Evolutionary conservation across 1,140 invertebrate genomes (phyloP).

Genomic region (Triops cancriformis): DNA sequence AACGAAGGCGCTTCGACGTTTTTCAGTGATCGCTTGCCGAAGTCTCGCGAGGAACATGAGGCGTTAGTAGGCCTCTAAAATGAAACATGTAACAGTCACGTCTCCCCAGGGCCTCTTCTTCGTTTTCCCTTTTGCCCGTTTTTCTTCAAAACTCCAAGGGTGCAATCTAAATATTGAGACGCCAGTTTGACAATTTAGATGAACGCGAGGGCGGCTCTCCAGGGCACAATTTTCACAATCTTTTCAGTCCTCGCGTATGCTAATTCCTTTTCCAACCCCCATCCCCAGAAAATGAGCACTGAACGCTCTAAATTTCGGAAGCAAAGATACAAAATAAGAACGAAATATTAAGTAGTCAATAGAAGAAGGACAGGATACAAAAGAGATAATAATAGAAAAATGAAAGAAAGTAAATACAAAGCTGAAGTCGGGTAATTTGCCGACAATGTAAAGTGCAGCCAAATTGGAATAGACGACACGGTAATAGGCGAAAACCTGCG

Average conservation of each 20-base stretch:
- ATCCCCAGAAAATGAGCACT: too few species aligned
- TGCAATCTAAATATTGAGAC: background rate
- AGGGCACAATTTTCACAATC: background rate
- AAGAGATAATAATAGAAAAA: too few species aligned
- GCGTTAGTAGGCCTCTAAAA: slow-evolving; percentile 5
- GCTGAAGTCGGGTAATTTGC: too few species aligned
- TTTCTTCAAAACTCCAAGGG: background rate
- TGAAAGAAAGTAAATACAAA: too few species aligned
- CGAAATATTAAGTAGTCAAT: too few species aligned
- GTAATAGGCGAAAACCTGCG: too few species aligned
- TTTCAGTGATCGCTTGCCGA: background rate
- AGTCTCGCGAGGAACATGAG: background rate
- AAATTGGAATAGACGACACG: too few species aligned
- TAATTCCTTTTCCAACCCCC: background rate
- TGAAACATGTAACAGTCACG: background rate
- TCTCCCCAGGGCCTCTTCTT: background rate
- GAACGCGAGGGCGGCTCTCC: background rate
- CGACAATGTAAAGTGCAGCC: too few species aligned
- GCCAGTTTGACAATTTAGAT: background rate
- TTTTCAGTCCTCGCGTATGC: background rate
- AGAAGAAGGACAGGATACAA: too few species aligned
- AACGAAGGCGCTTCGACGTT: background rate
- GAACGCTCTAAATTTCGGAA: too few species aligned
- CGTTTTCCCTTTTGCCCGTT: background rate
- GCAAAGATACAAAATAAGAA: too few species aligned